Base-by-base conservation (phyloP, 2,888 invertebrate genomes). In the Tigriopus californicus region DNA sequence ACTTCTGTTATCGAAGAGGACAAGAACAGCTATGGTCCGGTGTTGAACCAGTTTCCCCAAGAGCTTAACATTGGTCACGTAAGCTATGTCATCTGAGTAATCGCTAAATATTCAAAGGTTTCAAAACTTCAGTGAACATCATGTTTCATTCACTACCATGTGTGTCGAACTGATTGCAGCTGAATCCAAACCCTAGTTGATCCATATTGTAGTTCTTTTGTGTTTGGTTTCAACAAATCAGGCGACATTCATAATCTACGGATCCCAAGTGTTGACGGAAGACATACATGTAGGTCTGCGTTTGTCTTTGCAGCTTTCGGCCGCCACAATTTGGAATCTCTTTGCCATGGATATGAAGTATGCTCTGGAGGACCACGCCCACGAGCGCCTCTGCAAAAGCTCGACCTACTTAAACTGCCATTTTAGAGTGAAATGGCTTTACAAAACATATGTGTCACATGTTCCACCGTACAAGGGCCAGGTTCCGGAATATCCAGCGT, bases 391-490 rank as follows among this genome's bases (percentile, higher is more conserved):
- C 25, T 97, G 97, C 79, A 92, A 92, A 75, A 94, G 94, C 65
- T 94, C 95, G 60, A 94, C 90, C 58, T 99, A 99, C 71, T 99
- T 99, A 97, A 99, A 99, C 72, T 78, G 98, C 54, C 97, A 97
- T 75, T 99, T 99, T 76, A 58, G 74, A 80, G 89, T 95, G 46
- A 98, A 99, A 77, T 94, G 95, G 90, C 77, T 99, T 65, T 91
- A 97, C 72, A 89, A 90, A 66, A 91, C 94, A 72, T 98, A 97
- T 74, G 92, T 98, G 48, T 86, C 87, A 71, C 94, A 97, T 69
- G 90, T 97, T 64, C 94, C 95, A 57, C 91, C 92, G 25, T 92
- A 92, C 72, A 94, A 94, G 70, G 89, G 88, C 61, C 85, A 89
- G 48, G 92, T 98, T 62, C 97, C 98, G 8, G 97, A 98, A 71